These are phyloP conservation scores for Equus przewalskii DNA, from an alignment of 2,113 vertebrate genomes.

Conservation along the genomic window DNA sequence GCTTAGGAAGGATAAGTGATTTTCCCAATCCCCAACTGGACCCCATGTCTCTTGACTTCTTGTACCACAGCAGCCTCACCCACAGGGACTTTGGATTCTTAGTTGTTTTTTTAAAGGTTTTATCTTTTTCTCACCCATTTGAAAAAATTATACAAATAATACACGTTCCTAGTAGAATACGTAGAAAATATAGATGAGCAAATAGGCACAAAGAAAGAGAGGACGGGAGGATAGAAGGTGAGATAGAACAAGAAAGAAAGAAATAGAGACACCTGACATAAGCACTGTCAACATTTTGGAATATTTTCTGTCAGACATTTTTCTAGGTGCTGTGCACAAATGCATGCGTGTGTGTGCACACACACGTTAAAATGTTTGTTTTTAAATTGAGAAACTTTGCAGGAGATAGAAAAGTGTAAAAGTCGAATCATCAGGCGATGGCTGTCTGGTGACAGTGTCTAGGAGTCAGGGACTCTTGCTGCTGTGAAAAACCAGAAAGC, in stretches of 20 bases:
- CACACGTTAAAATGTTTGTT: not conserved
- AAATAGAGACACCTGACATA: not conserved
- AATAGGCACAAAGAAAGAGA: not conserved
- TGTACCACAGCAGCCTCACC: not conserved
- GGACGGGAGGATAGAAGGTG: not conserved
- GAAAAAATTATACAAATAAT: conserved; percentile 45
- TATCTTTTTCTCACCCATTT: not conserved
- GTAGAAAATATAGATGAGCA: conserved; percentile 31
- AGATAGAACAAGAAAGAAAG: not conserved
- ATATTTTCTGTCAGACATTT: conserved; percentile 13
- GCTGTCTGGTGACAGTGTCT: not conserved
- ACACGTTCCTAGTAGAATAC: conserved; percentile 1
- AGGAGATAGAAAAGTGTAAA: not conserved
- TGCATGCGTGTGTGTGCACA: fast-evolving
- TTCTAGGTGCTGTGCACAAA: not conserved
- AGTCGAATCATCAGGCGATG: not conserved
- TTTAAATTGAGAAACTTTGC: not conserved
- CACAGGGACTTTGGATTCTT: not conserved
- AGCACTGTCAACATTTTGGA: not conserved
- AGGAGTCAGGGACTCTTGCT: not conserved
- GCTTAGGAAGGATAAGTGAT: not conserved
- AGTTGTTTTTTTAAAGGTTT: not conserved
- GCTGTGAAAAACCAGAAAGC: not conserved
- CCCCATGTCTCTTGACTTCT: not conserved
- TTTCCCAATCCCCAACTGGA: not conserved